phyloP scores from a whole-genome alignment of 92 coral and sea anemone genomes.

The Hydrozoanthus gracilis region DNA sequence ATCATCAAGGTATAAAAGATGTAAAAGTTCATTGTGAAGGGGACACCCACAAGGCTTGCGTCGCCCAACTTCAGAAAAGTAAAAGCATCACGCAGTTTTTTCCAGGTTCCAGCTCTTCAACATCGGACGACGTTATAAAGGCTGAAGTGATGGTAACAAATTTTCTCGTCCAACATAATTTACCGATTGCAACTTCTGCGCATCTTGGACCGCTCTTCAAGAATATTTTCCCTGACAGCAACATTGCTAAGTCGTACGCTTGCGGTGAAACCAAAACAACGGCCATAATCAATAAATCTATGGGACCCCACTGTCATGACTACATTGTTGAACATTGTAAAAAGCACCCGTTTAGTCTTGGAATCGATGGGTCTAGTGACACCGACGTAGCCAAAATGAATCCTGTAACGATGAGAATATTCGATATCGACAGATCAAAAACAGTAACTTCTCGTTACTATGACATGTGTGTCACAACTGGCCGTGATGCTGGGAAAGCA shows the following conservation, averaged over 20 bases:
- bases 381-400: constrained; percentile 48
- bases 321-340: constrained; percentile 39
- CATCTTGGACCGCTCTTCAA: constrained; percentile 44
- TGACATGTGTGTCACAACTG: constrained; percentile 63
- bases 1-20: constrained; percentile 32
- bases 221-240: constrained; percentile 39
- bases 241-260: constrained; percentile 50
- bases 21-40: background rate
- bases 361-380: background rate
- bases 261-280: constrained; percentile 54
- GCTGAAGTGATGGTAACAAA: constrained; percentile 6
- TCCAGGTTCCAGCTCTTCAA: no score
- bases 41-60: background rate
- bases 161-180: background rate
- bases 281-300: constrained; percentile 51
- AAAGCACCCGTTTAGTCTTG: constrained; percentile 27
- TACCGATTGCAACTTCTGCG: constrained; percentile 1
- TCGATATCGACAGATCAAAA: constrained; percentile 52
- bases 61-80: background rate
- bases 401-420: constrained; percentile 47
- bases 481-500: constrained; percentile 60
- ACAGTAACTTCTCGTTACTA: constrained; percentile 46
- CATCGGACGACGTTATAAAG: no score
- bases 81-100: background rate
- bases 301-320: constrained; percentile 50